Conservation (phyloP, 2,888 invertebrate genomes). For the Liposcelis brunnea region DNA sequence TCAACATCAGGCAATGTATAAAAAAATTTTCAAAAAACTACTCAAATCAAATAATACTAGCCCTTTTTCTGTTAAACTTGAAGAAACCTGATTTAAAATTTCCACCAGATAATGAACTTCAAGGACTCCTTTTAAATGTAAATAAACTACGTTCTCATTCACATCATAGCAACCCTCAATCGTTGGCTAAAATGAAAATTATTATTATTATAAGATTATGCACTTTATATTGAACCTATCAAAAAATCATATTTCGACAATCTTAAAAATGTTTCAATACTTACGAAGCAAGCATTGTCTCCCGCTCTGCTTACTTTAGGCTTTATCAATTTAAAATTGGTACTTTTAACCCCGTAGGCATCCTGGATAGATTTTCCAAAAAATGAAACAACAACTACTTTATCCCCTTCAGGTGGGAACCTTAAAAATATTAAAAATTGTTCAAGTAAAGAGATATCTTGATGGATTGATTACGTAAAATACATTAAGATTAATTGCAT, state of each 20-base stretch:
- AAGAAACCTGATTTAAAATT: slow-evolving; percentile 29
- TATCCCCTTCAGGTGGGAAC: slow-evolving; percentile 17
- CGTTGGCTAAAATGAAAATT: slow-evolving; percentile 23
- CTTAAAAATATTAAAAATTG: slow-evolving; percentile 1
- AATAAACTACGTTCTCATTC: slow-evolving; percentile 34
- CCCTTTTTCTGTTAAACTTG: slow-evolving; percentile 29
- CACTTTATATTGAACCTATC: slow-evolving; percentile 3
- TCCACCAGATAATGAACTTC: slow-evolving; percentile 33
- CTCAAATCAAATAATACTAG: not conserved
- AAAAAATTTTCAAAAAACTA: slow-evolving; percentile 10
- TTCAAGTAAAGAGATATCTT: not conserved
- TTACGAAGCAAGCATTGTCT: too few relatives aligned
- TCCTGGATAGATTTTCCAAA: slow-evolving; percentile 52
- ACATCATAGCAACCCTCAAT: slow-evolving; percentile 35
- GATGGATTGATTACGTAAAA: too few relatives aligned
- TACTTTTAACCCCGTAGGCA: slow-evolving; percentile 44
- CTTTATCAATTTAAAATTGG: slow-evolving; percentile 26
- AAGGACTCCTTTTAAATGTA: slow-evolving; percentile 36
- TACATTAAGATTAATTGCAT: too few relatives aligned
- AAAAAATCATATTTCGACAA: too few relatives aligned
- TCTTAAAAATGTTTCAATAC: too few relatives aligned
- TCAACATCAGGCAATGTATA: too few relatives aligned
- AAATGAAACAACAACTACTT: slow-evolving; percentile 50
- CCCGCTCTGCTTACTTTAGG: slow-evolving; percentile 7
- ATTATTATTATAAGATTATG: slow-evolving; percentile 3